Evolutionary conservation across 30 jellyfish, hydroid and myxozoan genomes (phyloP), one percentile per base, ranked within the genome.

Genomic region (Pseudorhiza aurosa): DNA sequence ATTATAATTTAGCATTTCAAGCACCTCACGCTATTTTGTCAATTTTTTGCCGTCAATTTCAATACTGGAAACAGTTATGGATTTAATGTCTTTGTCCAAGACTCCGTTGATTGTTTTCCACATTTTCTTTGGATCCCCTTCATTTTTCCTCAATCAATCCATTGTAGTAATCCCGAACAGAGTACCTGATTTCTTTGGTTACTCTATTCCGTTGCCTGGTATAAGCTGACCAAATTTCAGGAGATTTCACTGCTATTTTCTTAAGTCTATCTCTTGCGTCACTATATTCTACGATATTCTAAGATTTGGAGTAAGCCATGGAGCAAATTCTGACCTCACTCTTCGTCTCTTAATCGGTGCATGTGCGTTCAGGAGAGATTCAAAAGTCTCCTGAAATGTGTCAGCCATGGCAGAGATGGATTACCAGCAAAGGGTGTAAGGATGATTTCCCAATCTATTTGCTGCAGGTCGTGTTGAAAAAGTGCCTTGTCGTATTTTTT

Each of bases 341-440:
- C 88, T 75, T 58, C 69, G 33, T 55, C 58, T 75, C 35, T 40
- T 40, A 75, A 75, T 75, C 65, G 88, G 88, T 33, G 88, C 88
- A 57, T 75, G 88, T 27, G 33, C 32, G 51, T 53, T 72, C 86
- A 72, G 51, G 28, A 72, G 68, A 74, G 75, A 72, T 50, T 47
- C 74, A 42, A 50, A 72, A 72, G 51, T 65, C 40, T 65, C 75
- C 65, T 65, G 80, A 65, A 65, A 65, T 65, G 80, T 65, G 35
- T 17, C 63, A 65, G 85, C 56, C 85, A 71, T 71, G 56, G 50
- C 69, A 71, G 56, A n/a, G n/a, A 42, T 45, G 72, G 85, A 8
- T 71, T 57, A 1, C 50, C 32, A 45, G 85, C 72, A 0, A 0
- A 45, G 85, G 71, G 78, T 55, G 50, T 19, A 71, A 47, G 85